Conservation (phyloP, 2,888 invertebrate species). For the Leistus spinibarbis region DNA sequence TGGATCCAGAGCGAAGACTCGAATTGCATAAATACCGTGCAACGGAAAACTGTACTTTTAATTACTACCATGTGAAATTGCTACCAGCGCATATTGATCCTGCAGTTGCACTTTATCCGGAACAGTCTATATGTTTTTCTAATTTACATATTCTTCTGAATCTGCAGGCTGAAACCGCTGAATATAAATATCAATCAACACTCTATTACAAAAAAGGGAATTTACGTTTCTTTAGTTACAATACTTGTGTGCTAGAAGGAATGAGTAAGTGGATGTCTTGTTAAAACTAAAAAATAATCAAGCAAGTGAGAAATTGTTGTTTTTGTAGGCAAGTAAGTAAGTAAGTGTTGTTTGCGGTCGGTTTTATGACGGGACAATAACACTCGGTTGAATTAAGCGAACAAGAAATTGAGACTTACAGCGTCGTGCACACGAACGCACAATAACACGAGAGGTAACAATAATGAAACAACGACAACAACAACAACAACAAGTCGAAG, state of each 20-base stretch:
- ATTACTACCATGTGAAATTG: not conserved
- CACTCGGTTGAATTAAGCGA: constrained; percentile 7
- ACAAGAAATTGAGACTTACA: not conserved
- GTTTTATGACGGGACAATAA: constrained; percentile 10
- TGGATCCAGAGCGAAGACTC: not conserved
- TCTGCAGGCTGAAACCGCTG: no score
- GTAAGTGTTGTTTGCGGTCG: not conserved
- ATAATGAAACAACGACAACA: constrained; percentile 28
- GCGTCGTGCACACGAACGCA: not conserved
- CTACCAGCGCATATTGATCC: no score
- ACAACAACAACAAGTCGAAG: constrained; percentile 31
- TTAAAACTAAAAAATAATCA: no score
- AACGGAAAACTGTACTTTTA: not conserved
- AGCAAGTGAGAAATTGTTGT: not conserved
- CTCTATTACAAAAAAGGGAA: no score
- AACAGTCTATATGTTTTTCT: no score
- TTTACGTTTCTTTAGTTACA: no score
- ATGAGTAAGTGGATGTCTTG: no score
- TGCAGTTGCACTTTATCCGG: no score
- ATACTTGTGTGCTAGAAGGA: no score
- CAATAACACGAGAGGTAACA: constrained; percentile 28
- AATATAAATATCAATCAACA: no score
- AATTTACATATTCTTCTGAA: no score
- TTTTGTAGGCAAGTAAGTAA: not conserved
- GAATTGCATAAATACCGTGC: not conserved